Conservation (phyloP, 2,888 invertebrate species). For the Microctonus brassicae region DNA sequence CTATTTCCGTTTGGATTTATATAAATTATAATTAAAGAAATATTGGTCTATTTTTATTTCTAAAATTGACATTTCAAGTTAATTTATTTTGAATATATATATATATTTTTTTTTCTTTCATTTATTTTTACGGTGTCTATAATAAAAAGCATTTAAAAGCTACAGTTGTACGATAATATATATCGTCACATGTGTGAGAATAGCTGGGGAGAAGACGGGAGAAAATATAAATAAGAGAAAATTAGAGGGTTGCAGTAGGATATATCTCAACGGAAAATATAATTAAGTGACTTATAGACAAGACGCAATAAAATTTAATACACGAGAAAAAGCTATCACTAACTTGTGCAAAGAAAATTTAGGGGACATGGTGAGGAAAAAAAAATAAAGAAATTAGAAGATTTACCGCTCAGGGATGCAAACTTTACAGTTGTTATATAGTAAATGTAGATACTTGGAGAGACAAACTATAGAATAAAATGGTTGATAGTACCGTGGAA, state of each 20-base stretch:
- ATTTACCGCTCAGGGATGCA: constrained; percentile 35
- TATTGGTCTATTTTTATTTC: too few relatives aligned
- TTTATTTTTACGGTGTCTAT: background rate
- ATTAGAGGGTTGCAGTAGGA: background rate
- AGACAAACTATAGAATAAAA: background rate
- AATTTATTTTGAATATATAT: too few relatives aligned
- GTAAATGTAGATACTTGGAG: background rate
- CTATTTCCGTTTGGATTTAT: too few relatives aligned
- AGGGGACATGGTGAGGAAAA: background rate
- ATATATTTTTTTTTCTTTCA: constrained; percentile 16
- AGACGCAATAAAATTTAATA: background rate
- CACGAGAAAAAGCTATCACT: background rate
- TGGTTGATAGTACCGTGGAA: background rate
- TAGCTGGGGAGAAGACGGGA: too few relatives aligned
- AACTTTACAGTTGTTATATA: constrained; percentile 18
- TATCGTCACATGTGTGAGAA: background rate
- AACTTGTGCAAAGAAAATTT: constrained; percentile 6
- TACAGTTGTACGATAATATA: background rate
- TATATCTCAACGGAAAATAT: background rate
- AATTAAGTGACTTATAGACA: background rate
- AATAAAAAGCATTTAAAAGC: background rate
- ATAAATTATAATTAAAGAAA: too few relatives aligned
- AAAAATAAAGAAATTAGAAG: constrained; percentile 35
- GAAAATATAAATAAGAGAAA: background rate
- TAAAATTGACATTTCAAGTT: too few relatives aligned